Base-by-base conservation (phyloP, 2,888 invertebrate genomes). In the Xestia c-nigrum region DNA sequence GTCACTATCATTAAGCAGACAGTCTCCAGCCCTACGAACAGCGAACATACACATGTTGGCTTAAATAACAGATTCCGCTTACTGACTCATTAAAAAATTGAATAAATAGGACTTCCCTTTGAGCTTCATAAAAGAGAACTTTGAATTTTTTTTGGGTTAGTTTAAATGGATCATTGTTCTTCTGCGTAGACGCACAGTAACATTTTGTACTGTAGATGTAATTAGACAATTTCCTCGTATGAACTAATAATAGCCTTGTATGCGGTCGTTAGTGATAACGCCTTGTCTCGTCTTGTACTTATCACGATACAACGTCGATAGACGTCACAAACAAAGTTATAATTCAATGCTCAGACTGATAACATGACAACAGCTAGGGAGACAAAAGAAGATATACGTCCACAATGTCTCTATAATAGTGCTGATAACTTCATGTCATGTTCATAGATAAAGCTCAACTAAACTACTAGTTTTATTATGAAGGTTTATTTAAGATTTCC, bases 291-390 rank as follows among this genome's bases (percentile, higher is more conserved):
- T 80, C 86, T 85, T 78, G 83, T 79, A 66, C 72, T 81, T 87
- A 85, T 85, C 81, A 76, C 78, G 79, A 81, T 76, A 70, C 72
- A 73, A 68, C 76, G 83, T 73, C 75, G 80, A 83, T 78, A 86
- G 74, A 85, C 88, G 86, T 88, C 87, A 89, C 81, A 92, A 92
- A 91, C 89, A 91, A 89, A 88, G 90, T 88, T 90, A 89, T 91
- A 91, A 92, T 89, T 92, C 90, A 91, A 86, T 84, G 83, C 83
- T 86, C 80, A 50, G 57, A 81, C 83, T 86, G 89, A 91, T 91
- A 90, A 87, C 84, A 77, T 81, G 86, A 90, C 88, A 86, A 86
- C 75, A 70, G 71, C 55, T 85, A 75, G 82, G 81, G 80, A 85
- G 80, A 89, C 91, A 91, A 90, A 87, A 89, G 87, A 87, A 85